phyloP scores from a whole-genome alignment of 2,113 vertebrate genomes.

The Ctenomys sociabilis region DNA sequence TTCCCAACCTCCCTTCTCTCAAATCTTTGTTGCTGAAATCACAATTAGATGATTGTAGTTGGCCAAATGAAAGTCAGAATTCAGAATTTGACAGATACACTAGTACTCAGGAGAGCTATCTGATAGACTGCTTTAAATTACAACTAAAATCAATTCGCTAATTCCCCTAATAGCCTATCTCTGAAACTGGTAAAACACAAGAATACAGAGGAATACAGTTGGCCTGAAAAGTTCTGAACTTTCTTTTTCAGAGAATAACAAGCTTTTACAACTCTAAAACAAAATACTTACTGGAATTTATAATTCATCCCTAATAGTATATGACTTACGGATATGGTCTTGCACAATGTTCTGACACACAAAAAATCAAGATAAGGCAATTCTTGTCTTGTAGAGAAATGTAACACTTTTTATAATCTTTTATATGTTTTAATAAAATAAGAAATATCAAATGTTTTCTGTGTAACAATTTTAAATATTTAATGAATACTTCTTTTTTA shows the following conservation, averaged over 20 bases:
- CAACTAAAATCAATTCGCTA: conserved; percentile 10
- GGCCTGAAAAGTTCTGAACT: conserved; percentile 1
- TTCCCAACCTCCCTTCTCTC: neutral
- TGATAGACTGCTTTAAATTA: neutral
- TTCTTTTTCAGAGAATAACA: neutral
- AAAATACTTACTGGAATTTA: neutral
- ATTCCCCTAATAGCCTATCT: neutral
- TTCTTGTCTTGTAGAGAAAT: neutral
- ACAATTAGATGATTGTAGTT: neutral
- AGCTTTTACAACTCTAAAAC: neutral
- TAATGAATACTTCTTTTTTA: neutral
- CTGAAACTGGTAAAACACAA: conserved; percentile 24
- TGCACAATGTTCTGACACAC: neutral
- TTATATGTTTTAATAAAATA: conserved; percentile 7
- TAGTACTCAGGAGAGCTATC: neutral
- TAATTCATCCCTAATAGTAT: neutral
- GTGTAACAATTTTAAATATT: neutral
- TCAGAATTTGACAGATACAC: neutral
- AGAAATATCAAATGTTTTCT: neutral
- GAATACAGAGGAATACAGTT: neutral
- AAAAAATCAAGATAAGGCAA: neutral
- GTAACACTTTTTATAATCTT: neutral
- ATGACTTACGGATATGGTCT: neutral
- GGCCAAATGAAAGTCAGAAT: neutral
- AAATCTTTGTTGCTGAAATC: neutral